These are phyloP conservation scores for Lomographa bimaculata DNA, from an alignment of 2,888 invertebrate genomes.

Conservation along the genomic window DNA sequence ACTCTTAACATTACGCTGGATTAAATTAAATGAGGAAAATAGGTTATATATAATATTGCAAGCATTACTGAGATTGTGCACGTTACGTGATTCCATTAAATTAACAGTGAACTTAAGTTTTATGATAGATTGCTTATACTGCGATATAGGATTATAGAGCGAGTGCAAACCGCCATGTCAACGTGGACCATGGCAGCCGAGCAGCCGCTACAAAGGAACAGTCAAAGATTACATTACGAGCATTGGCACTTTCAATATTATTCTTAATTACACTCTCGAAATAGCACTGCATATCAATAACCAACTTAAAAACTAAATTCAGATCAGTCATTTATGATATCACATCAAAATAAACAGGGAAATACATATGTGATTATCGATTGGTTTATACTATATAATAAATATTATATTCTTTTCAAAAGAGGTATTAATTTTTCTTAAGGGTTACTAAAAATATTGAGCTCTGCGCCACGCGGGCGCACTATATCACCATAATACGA, in stretches of 20 bases:
- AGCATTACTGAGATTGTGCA: conserved; percentile 84
- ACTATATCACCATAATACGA: conserved; percentile 81
- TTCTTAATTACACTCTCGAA: conserved; percentile 82
- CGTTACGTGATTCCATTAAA: conserved; percentile 66
- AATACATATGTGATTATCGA: conserved; percentile 82
- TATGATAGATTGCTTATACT: conserved; percentile 69
- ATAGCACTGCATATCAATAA: conserved; percentile 83
- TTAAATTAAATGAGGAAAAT: conserved; percentile 76
- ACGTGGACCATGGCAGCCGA: too few relatives aligned
- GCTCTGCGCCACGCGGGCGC: conserved; percentile 78
- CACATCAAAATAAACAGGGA: conserved; percentile 85
- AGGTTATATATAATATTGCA: conserved; percentile 80
- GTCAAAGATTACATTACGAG: conserved; percentile 83
- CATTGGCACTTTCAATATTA: conserved; percentile 85
- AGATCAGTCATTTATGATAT: conserved; percentile 86
- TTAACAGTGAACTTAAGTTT: conserved; percentile 61
- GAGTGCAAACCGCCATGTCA: too few relatives aligned
- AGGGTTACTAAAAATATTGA: conserved; percentile 84
- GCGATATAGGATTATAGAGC: conserved; percentile 59
- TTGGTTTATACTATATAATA: conserved; percentile 78
- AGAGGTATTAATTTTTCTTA: conserved; percentile 84
- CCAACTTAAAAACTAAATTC: conserved; percentile 85
- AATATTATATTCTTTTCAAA: conserved; percentile 80
- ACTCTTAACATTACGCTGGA: conserved; percentile 83
- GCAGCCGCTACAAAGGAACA: conserved; percentile 67